A percentile compares a stretch with the other conserved stretches of the same genome.
phyloP scores from a whole-genome alignment of 2,113 vertebrate genomes.

The Brachirus orientalis region DNA sequence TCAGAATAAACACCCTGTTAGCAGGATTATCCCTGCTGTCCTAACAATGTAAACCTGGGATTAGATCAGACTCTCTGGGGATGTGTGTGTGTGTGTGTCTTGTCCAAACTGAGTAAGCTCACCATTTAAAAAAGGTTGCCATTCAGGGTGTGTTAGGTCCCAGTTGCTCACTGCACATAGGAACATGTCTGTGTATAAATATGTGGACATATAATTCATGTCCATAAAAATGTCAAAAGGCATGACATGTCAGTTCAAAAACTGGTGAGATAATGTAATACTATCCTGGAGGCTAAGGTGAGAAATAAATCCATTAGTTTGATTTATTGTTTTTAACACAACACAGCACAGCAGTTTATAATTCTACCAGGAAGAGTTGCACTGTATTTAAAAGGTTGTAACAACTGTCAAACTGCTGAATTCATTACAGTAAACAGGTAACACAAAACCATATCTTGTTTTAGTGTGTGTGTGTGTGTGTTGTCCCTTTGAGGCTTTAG shows the following conservation, averaged over 20 bases:
- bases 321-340: background rate
- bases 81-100: slow-evolving; percentile 17
- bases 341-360: background rate
- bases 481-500: too few species aligned
- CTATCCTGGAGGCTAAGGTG: background rate
- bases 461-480: too few species aligned
- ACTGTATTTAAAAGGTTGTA: background rate
- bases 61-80: slow-evolving; percentile 70
- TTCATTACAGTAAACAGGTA: too few species aligned
- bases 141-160: slow-evolving; percentile 12
- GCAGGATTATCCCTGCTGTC: slow-evolving; percentile 84
- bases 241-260: background rate
- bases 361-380: background rate
- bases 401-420: background rate
- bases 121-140: slow-evolving; percentile 12
- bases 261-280: background rate
- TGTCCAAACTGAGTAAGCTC: background rate
- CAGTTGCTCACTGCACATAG: background rate
- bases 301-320: background rate
- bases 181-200: background rate
- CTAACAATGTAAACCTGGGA: slow-evolving; percentile 82
- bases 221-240: background rate
- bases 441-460: too few species aligned
- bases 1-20: slow-evolving; percentile 85
- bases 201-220: background rate